Conservation (phyloP, 1,140 invertebrate genomes). For the Galleria mellonella region DNA sequence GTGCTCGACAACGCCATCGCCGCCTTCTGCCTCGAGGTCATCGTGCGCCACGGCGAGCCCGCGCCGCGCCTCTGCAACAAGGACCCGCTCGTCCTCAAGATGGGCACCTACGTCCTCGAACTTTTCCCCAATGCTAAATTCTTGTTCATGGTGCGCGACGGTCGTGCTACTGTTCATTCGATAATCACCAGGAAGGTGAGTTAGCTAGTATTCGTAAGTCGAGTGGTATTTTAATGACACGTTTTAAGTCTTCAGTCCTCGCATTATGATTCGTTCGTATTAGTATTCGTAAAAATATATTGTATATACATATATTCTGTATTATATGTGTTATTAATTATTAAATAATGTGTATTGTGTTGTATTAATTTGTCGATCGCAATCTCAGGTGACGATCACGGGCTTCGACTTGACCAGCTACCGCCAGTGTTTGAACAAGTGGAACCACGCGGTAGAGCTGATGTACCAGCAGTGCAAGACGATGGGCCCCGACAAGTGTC, state of each 20-base stretch:
- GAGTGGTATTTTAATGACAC: no score
- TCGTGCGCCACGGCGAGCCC: slow-evolving; percentile 95
- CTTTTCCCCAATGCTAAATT: slow-evolving; percentile 94
- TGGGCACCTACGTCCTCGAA: slow-evolving; percentile 89
- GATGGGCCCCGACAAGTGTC: slow-evolving; percentile 88
- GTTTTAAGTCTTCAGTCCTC: no score
- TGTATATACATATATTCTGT: no score
- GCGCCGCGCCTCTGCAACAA: slow-evolving; percentile 97
- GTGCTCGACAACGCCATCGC: slow-evolving; percentile 96
- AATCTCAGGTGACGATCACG: slow-evolving; percentile 98
- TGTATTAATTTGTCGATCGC: no score
- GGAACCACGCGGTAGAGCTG: slow-evolving; percentile 95
- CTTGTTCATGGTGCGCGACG: slow-evolving; percentile 98
- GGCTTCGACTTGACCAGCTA: slow-evolving; percentile 97
- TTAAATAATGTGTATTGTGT: no score
- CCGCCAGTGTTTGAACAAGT: slow-evolving; percentile 94
- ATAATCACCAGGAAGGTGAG: slow-evolving; percentile 94
- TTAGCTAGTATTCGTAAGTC: no score
- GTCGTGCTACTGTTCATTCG: slow-evolving; percentile 97
- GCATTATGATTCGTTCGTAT: no score
- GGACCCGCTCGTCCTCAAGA: slow-evolving; percentile 97
- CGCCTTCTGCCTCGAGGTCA: slow-evolving; percentile 97
- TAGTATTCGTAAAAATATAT: no score
- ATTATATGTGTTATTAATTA: no score
- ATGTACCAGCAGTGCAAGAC: slow-evolving; percentile 97